Evolutionary conservation across 2,888 invertebrate genomes (phyloP), one percentile per base, ranked within the genome.

Genomic region (Drosophila pseudotalamancana): DNA sequence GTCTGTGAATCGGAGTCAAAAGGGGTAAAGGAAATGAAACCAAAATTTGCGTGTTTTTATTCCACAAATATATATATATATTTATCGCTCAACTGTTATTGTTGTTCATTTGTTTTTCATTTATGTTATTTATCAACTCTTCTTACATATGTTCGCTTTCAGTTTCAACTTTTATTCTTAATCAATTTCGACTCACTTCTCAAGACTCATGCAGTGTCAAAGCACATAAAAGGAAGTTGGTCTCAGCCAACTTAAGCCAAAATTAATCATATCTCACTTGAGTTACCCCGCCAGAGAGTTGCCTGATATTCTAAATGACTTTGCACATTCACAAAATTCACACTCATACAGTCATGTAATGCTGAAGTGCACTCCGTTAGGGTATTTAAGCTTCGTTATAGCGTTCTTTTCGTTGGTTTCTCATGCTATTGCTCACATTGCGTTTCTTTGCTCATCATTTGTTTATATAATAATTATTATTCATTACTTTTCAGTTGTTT

Each of bases 41-140:
- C 23, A 43, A 53, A 34, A 46, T 59, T 45, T 77, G 66, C 42
- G 56, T 71, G 57, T 43, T 67, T 79, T 79, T 61, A 65, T 65
- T 68, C 70, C 77, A 74, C 80, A 87, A 67, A 72, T 80, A 82
- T 76, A 85, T 70, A 59, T 74, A 74, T 75, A 29, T 45, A 45
- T 31, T 83, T 80, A 77, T 81, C 76, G 71, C 67, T 69, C 66
- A 70, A 56, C 67, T 66, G 48, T 49, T 55, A 21, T 51, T 61
- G 14, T 21, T 69, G 45, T 66, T 64, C 50, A 31, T 69, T 57
- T 61, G 54, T 67, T 66, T 42, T 39, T 48, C 46, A 43, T 43
- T 25, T 25, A n/a, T 25, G 42, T 55, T 53, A 64, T 53, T 62
- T 65, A 53, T 69, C 56, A 79, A 64, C 72, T 61, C 48, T 69